Conservation (phyloP, 2,113 vertebrate species). For the Hydropotes inermis region DNA sequence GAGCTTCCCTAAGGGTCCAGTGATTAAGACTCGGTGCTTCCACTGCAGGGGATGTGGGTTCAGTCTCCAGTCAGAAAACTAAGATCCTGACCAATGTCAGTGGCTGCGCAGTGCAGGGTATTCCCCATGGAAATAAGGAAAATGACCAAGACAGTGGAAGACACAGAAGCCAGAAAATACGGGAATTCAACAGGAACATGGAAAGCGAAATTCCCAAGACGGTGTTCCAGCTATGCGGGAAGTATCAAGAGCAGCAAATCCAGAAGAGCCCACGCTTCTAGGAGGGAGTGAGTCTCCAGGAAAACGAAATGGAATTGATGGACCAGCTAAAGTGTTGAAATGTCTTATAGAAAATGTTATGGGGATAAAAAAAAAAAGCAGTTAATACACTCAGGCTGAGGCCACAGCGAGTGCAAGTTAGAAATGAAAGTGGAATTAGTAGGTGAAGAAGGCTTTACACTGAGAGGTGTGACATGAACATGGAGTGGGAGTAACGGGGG, state of each 20-base stretch:
- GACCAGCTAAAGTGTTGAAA: neutral
- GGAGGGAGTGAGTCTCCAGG: neutral
- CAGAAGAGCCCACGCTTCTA: neutral
- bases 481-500: neutral
- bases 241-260: neutral
- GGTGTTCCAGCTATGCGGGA: neutral
- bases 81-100: rapidly evolving
- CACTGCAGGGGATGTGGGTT: neutral
- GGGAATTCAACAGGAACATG: neutral
- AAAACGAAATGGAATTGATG: neutral
- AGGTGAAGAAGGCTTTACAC: neutral
- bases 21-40: neutral
- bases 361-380: neutral
- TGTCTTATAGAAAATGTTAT: neutral
- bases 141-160: neutral
- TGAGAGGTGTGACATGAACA: neutral
- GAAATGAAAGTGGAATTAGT: neutral
- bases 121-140: neutral
- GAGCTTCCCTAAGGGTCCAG: neutral
- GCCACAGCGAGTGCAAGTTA: neutral
- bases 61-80: neutral
- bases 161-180: neutral
- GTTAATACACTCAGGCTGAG: neutral
- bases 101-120: neutral
- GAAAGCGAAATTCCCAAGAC: neutral